These are phyloP conservation scores for Sebastes diploproa DNA, from an alignment of 2,797 vertebrate species.

Conservation along the genomic window DNA sequence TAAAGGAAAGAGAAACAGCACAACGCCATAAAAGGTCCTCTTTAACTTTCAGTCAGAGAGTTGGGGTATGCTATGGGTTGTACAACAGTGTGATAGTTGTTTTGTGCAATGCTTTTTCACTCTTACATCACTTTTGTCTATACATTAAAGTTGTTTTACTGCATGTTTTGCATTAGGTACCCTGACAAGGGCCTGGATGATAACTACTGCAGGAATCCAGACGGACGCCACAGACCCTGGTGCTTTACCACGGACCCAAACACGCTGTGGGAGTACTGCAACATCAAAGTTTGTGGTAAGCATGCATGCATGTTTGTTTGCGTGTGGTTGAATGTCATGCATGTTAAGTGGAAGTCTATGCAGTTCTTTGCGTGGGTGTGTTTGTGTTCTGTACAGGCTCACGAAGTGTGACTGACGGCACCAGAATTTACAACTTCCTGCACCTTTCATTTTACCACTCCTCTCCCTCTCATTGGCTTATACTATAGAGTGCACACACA, in stretches of 20 bases:
- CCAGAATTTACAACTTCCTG: conserved; percentile 86
- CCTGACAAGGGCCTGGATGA: conserved; percentile 96
- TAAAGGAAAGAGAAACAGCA: not conserved
- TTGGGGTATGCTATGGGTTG: not conserved
- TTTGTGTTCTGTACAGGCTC: conserved; percentile 1
- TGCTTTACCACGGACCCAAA: conserved; percentile 96
- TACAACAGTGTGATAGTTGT: not conserved
- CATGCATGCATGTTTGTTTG: conserved; percentile 54
- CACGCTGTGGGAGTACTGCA: conserved; percentile 95
- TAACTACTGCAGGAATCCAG: conserved; percentile 98
- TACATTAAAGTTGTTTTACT: not conserved
- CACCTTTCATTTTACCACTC: conserved; percentile 56
- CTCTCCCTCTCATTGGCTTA: conserved; percentile 20
- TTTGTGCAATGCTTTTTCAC: not conserved
- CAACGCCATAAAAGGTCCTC: not conserved
- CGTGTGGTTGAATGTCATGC: conserved; percentile 33
- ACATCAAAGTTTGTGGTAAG: conserved; percentile 97
- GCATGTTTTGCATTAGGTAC: conserved; percentile 82
- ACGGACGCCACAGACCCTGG: conserved; percentile 94
- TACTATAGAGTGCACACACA: not conserved
- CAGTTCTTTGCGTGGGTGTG: conserved; percentile 4
- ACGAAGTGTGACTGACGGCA: conserved; percentile 38
- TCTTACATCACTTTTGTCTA: not conserved
- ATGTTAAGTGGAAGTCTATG: conserved; percentile 18
- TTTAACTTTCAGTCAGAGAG: not conserved